Conservation (phyloP, 2,797 vertebrate species). For the Microctenopoma lineatum region DNA sequence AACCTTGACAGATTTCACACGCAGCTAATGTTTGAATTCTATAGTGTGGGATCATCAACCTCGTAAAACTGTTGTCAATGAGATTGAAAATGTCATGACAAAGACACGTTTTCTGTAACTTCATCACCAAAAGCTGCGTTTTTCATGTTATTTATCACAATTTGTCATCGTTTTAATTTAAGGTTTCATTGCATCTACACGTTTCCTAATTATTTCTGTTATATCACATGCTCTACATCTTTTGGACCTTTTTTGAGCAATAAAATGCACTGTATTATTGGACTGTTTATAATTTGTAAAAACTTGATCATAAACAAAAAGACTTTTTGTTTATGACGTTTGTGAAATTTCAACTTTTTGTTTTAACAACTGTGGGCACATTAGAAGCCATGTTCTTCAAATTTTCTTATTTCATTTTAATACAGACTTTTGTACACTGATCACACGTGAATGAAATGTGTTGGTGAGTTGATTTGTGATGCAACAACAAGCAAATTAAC, state of each 20-base stretch:
- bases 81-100: too few species aligned
- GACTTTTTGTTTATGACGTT: conserved; percentile 1
- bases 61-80: too few species aligned
- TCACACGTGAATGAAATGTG: conserved; percentile 66
- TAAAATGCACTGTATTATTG: conserved; percentile 2
- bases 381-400: conserved; percentile 29
- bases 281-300: background rate
- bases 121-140: too few species aligned
- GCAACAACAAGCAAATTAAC: too few species aligned
- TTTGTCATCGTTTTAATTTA: too few species aligned
- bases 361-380: conserved; percentile 29
- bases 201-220: background rate
- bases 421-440: conserved; percentile 67
- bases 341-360: conserved; percentile 27
- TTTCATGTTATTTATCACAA: too few species aligned
- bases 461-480: conserved; percentile 29
- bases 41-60: background rate
- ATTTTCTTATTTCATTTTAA: conserved; percentile 56
- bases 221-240: background rate
- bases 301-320: conserved; percentile 2
- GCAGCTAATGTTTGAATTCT: background rate
- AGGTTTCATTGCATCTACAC: background rate
- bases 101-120: background rate
- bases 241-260: conserved; percentile 1
- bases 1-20: conserved; percentile 2